phyloP scores from a whole-genome alignment of 1,140 invertebrate genomes.

The Acarapis woodi region DNA sequence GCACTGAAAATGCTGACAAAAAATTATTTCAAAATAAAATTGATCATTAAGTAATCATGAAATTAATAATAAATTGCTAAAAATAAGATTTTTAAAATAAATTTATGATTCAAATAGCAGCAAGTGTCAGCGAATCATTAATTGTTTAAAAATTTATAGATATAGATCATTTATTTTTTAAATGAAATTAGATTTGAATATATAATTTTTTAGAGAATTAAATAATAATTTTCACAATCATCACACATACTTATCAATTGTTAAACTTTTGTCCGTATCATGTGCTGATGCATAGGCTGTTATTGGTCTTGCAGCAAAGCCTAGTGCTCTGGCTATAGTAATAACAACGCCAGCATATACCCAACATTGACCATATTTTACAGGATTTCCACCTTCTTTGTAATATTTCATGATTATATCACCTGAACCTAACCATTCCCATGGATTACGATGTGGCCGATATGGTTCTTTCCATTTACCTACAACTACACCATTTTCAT shows the following conservation, averaged over 20 bases:
- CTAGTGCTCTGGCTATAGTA: slow-evolving; percentile 34
- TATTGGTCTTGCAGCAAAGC: slow-evolving; percentile 33
- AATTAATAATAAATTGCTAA: too few species aligned
- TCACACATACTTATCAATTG: slow-evolving; percentile 28
- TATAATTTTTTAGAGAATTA: too few species aligned
- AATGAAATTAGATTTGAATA: too few species aligned
- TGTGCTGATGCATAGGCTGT: slow-evolving; percentile 41
- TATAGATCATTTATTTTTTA: too few species aligned
- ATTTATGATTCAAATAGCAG: too few species aligned
- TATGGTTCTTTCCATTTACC: slow-evolving; percentile 43
- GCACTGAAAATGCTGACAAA: too few species aligned
- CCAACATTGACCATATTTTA: slow-evolving; percentile 45
- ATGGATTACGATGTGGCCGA: slow-evolving; percentile 29
- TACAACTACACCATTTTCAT: slow-evolving; percentile 12
- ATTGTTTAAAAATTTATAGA: too few species aligned
- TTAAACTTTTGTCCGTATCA: slow-evolving; percentile 35
- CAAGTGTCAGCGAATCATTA: too few species aligned
- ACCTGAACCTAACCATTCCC: slow-evolving; percentile 31
- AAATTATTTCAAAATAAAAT: too few species aligned
- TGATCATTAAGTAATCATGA: too few species aligned
- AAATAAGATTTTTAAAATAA: too few species aligned
- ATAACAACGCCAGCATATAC: slow-evolving; percentile 38
- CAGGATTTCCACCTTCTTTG: slow-evolving; percentile 22
- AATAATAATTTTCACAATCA: too few species aligned
- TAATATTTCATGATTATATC: slow-evolving; percentile 30